Base-by-base conservation (phyloP, 92 coral and sea anemone species). In the Palythoa grandiflora region DNA sequence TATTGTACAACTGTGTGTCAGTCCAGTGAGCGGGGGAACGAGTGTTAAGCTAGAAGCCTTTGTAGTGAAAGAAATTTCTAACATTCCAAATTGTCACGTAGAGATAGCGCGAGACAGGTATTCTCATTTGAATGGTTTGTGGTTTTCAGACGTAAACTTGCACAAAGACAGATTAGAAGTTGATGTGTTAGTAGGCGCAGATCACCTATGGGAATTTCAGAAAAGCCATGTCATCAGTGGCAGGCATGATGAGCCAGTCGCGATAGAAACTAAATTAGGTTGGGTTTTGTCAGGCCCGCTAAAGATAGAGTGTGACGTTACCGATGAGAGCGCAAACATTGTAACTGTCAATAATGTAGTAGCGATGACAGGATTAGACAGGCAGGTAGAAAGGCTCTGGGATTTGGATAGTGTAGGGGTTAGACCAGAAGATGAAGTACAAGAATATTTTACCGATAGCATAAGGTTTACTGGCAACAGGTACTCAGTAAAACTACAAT, bases 201-300 rank as follows among this genome's bases (percentile, higher is more conserved):
- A 93, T 72, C 89, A 78, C 59, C 89, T 93, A 10, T 94, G 94
- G 94, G 50, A 63, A 10, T 92, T 88, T 79, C 91, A 88, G 55
- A 75, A 39, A 75, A 88, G 88, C 11, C 81, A 87, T 50, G 73
- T 68, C 37, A 71, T 93, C 68, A 19, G 88, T 73, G 85, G 79
- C 37, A 77, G 83, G 80, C 20, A 28, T 10, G 78, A 83, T 68
- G 84, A 89, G 73, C 91, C 88, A n/a, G 84, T 89, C 16, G 91
- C 91, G n/a, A 72, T 83, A 60, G 88, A 89, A 37, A 83, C 91
- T 60, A 87, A 89, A 71, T 87, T 88, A 37, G 65, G 87, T 14
- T 80, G 91, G 87, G 91, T 88, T 60, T 79, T 88, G 48, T 79
- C 68, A 80, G 90, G 93, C 14, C 96, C 93, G 61, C 63, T 37